Conservation (phyloP, 2,888 invertebrate genomes). For the Neoitamus cyanurus region DNA sequence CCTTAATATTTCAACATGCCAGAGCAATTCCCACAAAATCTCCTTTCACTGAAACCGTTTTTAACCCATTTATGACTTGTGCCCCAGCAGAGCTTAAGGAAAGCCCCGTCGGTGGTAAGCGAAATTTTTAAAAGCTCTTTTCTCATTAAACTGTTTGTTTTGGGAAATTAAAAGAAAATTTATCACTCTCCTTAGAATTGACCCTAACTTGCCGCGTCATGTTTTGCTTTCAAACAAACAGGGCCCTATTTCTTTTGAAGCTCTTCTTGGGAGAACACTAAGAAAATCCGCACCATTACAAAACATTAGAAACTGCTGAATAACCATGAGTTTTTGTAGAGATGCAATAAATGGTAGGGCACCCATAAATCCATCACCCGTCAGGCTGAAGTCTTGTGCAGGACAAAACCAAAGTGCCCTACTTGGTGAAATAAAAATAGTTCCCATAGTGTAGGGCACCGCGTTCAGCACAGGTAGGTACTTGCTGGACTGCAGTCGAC, state of each 20-base stretch:
- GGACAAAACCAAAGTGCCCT: background rate
- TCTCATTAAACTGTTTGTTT: background rate
- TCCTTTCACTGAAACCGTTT: background rate
- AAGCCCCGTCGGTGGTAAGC: background rate
- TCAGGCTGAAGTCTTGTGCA: background rate
- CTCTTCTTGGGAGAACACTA: background rate
- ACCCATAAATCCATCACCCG: background rate
- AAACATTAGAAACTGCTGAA: background rate
- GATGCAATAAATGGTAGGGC: background rate
- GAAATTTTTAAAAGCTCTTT: background rate
- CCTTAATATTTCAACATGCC: conserved; percentile 7
- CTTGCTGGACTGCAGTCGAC: background rate
- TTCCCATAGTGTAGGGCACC: background rate
- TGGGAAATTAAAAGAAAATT: background rate
- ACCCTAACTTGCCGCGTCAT: background rate
- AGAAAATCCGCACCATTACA: background rate
- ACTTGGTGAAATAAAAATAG: background rate
- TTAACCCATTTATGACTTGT: conserved; percentile 1
- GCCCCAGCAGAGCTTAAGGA: background rate
- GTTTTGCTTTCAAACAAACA: background rate
- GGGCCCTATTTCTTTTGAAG: background rate
- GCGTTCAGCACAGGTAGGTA: background rate
- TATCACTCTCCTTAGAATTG: background rate
- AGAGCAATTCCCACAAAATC: background rate
- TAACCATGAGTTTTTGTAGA: background rate